Evolutionary conservation across 2,113 vertebrate species (phyloP).

Genomic region (Dasyornis broadbenti): DNA sequence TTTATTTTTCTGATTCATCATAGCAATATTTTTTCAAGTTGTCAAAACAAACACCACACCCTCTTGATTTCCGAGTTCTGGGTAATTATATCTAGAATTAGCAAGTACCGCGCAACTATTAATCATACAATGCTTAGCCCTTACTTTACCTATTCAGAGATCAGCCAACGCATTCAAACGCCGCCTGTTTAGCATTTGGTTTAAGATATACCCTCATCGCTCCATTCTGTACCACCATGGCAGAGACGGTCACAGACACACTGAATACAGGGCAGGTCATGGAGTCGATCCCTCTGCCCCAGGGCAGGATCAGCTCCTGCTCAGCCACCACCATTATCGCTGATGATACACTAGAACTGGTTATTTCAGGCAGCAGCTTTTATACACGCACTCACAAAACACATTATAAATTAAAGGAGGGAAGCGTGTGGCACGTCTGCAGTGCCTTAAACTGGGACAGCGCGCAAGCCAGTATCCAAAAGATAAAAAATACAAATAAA

Average conservation of each 20-base stretch:
- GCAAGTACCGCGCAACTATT: background rate
- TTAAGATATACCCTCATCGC: background rate
- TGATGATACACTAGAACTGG: background rate
- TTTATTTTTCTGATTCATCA: slow-evolving; percentile 53
- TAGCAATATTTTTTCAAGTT: slow-evolving; percentile 13
- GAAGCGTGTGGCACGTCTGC: background rate
- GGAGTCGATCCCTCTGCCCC: background rate
- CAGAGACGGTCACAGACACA: background rate
- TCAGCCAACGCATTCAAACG: background rate
- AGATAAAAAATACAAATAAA: background rate
- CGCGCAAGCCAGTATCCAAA: background rate
- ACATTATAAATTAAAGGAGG: background rate
- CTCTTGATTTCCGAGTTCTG: slow-evolving; percentile 54
- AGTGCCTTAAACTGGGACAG: background rate
- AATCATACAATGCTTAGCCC: slow-evolving; percentile 15
- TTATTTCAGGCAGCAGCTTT: background rate
- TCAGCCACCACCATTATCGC: background rate
- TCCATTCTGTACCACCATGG: background rate
- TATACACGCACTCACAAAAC: background rate
- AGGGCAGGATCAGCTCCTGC: slow-evolving; percentile 5
- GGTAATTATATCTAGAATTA: slow-evolving; percentile 20
- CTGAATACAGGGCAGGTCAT: background rate
- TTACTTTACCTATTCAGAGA: background rate
- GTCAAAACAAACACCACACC: slow-evolving; percentile 71
- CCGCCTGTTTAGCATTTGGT: background rate